These are phyloP conservation scores for Ectemnius continuus DNA, from an alignment of 2,888 invertebrate genomes.

Conservation along the genomic window DNA sequence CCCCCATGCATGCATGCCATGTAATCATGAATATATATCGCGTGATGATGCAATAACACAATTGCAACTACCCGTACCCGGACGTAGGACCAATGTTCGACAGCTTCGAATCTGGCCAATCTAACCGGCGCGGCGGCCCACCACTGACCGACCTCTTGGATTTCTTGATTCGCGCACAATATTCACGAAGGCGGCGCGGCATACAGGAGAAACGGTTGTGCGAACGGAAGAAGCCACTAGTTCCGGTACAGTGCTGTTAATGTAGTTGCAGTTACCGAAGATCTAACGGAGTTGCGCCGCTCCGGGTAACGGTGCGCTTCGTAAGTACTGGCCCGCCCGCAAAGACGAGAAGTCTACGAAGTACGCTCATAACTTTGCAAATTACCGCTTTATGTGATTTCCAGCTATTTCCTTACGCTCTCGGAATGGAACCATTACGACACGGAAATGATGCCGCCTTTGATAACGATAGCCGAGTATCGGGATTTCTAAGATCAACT, in stretches of 20 bases:
- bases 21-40: slow-evolving; percentile 65
- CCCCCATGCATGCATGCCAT: slow-evolving; percentile 63
- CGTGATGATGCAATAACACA: slow-evolving; percentile 58
- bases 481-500: no score
- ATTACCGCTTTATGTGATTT: background rate
- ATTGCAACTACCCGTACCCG: slow-evolving; percentile 33
- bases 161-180: background rate
- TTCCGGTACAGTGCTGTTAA: background rate
- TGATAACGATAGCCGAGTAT: no score
- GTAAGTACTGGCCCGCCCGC: background rate
- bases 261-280: background rate
- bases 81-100: slow-evolving; percentile 24
- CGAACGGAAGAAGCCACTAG: slow-evolving; percentile 1
- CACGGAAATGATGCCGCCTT: background rate
- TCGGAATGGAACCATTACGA: background rate
- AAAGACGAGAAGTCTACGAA: slow-evolving; percentile 2
- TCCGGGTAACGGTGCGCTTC: background rate
- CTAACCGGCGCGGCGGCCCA: no score
- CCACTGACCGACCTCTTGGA: background rate
- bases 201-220: background rate
- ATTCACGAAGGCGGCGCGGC: background rate
- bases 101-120: background rate
- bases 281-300: background rate
- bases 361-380: slow-evolving; percentile 6
- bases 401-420: background rate